phyloP scores from a whole-genome alignment of 2,113 vertebrate species.

The Phyllopteryx taeniolatus region DNA sequence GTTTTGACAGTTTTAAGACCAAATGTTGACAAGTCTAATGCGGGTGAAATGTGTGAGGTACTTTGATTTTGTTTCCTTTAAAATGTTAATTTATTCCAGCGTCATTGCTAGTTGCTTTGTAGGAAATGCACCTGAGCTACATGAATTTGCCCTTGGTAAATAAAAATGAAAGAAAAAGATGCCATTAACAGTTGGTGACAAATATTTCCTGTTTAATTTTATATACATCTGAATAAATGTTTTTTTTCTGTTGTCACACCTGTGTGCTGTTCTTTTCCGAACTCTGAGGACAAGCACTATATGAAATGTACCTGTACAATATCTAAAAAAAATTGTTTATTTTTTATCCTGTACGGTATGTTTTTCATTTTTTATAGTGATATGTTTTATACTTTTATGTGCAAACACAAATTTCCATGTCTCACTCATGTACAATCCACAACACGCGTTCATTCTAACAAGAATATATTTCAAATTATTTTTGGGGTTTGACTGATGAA shows the following conservation, averaged over 20 bases:
- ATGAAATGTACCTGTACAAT: neutral
- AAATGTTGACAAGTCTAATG: conserved; percentile 45
- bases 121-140: conserved; percentile 15
- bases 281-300: neutral
- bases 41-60: neutral
- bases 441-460: too few species aligned
- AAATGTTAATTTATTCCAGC: conserved; percentile 36
- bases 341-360: too few species aligned
- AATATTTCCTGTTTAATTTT: conserved; percentile 56
- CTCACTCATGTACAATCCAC: too few species aligned
- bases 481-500: too few species aligned
- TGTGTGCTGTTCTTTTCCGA: neutral
- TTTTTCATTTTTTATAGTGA: too few species aligned
- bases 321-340: too few species aligned
- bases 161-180: neutral
- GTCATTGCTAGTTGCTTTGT: conserved; percentile 20
- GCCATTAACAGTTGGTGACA: neutral
- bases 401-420: too few species aligned
- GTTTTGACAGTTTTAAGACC: conserved; percentile 48
- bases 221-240: conserved; percentile 58
- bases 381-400: too few species aligned
- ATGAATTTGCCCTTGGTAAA: neutral
- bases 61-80: neutral
- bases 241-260: neutral
- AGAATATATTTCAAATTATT: too few species aligned